Conservation (phyloP, 1,140 invertebrate genomes). For the Drosophila hydei region DNA sequence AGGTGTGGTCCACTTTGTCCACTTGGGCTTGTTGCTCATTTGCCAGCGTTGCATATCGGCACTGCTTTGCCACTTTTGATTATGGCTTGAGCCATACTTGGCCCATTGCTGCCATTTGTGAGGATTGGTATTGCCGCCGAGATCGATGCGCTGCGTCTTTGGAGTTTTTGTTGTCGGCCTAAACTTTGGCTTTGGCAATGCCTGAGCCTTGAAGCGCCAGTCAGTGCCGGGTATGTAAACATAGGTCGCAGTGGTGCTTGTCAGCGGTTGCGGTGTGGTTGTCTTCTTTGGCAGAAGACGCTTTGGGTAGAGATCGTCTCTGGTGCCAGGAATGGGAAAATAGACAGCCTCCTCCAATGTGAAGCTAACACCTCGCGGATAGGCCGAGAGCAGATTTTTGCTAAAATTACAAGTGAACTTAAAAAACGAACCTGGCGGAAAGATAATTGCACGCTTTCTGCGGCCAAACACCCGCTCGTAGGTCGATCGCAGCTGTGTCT, state of each 20-base stretch:
- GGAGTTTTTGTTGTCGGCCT: slow-evolving; percentile 16
- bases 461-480: slow-evolving; percentile 55
- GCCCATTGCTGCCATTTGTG: slow-evolving; percentile 62
- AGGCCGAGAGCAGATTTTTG: slow-evolving; percentile 58
- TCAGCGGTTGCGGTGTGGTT: slow-evolving; percentile 54
- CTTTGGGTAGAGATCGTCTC: slow-evolving; percentile 69
- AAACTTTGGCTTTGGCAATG: slow-evolving; percentile 58
- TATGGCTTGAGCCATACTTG: slow-evolving; percentile 22
- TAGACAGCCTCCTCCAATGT: slow-evolving; percentile 68
- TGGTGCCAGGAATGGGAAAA: slow-evolving; percentile 58
- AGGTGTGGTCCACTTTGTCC: slow-evolving; percentile 50
- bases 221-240: slow-evolving; percentile 71
- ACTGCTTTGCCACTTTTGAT: slow-evolving; percentile 36
- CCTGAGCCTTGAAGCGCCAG: slow-evolving; percentile 71
- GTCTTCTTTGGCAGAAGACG: slow-evolving; percentile 55
- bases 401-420: slow-evolving; percentile 66
- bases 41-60: not conserved
- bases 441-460: slow-evolving; percentile 60
- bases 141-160: slow-evolving; percentile 66
- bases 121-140: slow-evolving; percentile 39
- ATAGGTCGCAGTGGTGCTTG: slow-evolving; percentile 30
- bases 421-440: slow-evolving; percentile 62
- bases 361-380: slow-evolving; percentile 66
- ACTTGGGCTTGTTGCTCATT: slow-evolving; percentile 26
- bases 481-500: slow-evolving; percentile 26